phyloP scores from a whole-genome alignment of 2,888 invertebrate genomes.

The Nephrotoma guestfalica region DNA sequence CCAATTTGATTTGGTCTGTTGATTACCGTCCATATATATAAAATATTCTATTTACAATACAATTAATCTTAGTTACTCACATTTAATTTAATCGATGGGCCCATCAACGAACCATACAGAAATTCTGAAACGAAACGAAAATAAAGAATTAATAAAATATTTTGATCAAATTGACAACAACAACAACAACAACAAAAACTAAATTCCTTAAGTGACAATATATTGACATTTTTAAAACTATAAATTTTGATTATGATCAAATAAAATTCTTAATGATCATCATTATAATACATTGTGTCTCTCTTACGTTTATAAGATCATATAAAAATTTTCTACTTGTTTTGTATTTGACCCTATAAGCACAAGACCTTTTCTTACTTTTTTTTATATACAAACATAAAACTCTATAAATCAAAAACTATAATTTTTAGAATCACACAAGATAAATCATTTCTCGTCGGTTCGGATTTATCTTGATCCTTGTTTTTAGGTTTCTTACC shows the following conservation, averaged over 20 bases:
- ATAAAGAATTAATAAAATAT: neutral
- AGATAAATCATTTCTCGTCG: neutral
- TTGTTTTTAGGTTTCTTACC: neutral
- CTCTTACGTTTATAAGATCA: neutral
- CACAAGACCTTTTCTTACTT: neutral
- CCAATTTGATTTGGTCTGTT: neutral
- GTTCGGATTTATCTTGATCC: neutral
- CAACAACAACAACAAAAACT: neutral
- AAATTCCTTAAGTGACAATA: neutral
- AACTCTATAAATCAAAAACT: neutral
- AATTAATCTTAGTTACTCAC: neutral
- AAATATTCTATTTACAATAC: neutral
- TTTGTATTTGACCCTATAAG: neutral
- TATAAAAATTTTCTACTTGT: neutral
- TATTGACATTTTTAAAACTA: neutral
- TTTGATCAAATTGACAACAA: neutral
- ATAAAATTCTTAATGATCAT: neutral
- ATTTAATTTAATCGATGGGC: neutral
- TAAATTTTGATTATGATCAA: neutral
- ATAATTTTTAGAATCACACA: neutral
- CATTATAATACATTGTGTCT: neutral
- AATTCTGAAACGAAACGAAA: neutral
- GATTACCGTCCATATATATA: neutral
- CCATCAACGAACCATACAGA: neutral
- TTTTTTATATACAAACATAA: neutral